Conservation (phyloP, 2,797 vertebrate species). For the Spondyliosoma cantharus region DNA sequence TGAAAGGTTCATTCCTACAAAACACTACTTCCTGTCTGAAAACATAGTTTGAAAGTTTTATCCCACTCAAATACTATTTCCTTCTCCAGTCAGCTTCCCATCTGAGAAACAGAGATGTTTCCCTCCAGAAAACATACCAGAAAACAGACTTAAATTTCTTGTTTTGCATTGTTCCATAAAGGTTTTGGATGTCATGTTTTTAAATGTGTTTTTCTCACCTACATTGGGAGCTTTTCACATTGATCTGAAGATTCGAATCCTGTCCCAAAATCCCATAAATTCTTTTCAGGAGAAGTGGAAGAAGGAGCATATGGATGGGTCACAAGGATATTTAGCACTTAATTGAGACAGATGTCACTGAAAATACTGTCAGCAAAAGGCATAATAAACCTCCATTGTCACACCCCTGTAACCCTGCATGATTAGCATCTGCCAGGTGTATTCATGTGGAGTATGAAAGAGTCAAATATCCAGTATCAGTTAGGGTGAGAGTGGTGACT, state of each 20-base stretch:
- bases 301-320: neutral
- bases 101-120: neutral
- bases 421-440: too few species aligned
- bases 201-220: neutral
- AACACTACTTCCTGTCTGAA: too few species aligned
- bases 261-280: neutral
- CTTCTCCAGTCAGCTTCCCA: neutral
- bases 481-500: neutral
- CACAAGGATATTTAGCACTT: neutral
- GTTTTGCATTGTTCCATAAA: neutral
- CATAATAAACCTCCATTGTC: too few species aligned
- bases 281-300: neutral
- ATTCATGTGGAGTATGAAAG: too few species aligned
- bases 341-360: too few species aligned
- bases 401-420: too few species aligned
- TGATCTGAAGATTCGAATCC: slow-evolving; percentile 3
- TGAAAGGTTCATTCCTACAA: too few species aligned
- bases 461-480: too few species aligned
- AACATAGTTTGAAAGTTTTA: too few species aligned
- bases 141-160: neutral
- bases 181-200: neutral
- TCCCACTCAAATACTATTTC: too few species aligned
- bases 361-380: too few species aligned
- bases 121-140: neutral
- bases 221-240: neutral